Conservation (phyloP, 2,113 vertebrate genomes). For the Ageneiosus marmoratus region DNA sequence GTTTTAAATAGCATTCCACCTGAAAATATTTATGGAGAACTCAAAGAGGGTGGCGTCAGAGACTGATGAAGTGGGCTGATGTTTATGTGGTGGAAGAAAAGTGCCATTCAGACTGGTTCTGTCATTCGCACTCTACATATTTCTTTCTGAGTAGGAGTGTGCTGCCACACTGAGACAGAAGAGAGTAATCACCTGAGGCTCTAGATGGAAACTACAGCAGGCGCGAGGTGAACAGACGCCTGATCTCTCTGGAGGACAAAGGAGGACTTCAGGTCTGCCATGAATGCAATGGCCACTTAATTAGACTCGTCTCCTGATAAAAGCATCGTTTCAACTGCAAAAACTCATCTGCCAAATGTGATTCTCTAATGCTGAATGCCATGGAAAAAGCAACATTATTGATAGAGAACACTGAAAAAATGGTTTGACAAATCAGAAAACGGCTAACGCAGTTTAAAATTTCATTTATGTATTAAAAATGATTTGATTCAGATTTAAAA, state of each 20-base stretch:
- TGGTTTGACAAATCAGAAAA: background rate
- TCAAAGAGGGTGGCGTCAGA: slow-evolving; percentile 34
- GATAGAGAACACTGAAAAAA: background rate
- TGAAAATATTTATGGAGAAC: slow-evolving; percentile 50
- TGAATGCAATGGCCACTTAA: slow-evolving; percentile 3
- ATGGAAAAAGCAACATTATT: background rate
- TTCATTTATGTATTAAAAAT: background rate
- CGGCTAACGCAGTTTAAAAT: background rate
- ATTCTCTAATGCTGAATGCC: background rate
- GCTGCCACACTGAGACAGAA: slow-evolving; percentile 20
- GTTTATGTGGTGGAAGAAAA: slow-evolving; percentile 26
- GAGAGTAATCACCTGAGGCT: slow-evolving; percentile 27
- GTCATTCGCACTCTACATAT: slow-evolving; percentile 19
- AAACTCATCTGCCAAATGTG: background rate
- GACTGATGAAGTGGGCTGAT: slow-evolving; percentile 44
- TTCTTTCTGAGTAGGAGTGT: slow-evolving; percentile 3
- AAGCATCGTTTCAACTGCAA: background rate
- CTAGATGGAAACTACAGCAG: slow-evolving; percentile 34
- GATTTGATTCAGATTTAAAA: background rate
- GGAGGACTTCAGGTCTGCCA: background rate
- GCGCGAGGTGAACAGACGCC: slow-evolving; percentile 12
- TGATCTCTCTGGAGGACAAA: background rate
- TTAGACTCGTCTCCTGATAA: background rate
- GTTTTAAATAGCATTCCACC: slow-evolving; percentile 44
- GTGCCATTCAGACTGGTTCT: slow-evolving; percentile 32